These are phyloP conservation scores for Drosophila obscura DNA, from an alignment of 1,140 invertebrate species.

Conservation along the genomic window DNA sequence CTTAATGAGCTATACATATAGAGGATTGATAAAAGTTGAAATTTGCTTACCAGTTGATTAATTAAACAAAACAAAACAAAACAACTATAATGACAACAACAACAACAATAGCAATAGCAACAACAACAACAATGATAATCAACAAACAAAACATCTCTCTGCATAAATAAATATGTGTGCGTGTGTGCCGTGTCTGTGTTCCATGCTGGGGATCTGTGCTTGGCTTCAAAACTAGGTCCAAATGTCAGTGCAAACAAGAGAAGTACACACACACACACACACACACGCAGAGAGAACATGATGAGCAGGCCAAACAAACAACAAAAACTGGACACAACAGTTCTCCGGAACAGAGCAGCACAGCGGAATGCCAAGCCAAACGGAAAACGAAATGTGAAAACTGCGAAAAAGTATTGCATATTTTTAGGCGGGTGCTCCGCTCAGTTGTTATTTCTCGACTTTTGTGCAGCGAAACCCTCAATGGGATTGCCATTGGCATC, in stretches of 20 bases:
- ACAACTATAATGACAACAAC: constrained; percentile 67
- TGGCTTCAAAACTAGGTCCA: too few relatives aligned
- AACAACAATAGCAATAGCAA: constrained; percentile 47
- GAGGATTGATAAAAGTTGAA: constrained; percentile 56
- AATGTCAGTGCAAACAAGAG: constrained; percentile 19
- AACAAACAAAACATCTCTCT: constrained; percentile 32
- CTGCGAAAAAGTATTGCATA: constrained; percentile 21
- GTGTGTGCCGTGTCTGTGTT: too few relatives aligned
- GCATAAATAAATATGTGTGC: too few relatives aligned
- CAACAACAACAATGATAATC: constrained; percentile 48
- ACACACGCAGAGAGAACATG: constrained; percentile 3
- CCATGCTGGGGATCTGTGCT: neutral
- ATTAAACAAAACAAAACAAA: constrained; percentile 78
- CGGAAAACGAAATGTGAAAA: constrained; percentile 23
- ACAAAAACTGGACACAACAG: constrained; percentile 27
- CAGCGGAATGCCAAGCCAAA: constrained; percentile 19
- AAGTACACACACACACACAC: neutral
- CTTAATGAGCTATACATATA: constrained; percentile 61
- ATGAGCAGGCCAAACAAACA: constrained; percentile 1
- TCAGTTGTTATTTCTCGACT: constrained; percentile 39
- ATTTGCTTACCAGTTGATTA: constrained; percentile 82
- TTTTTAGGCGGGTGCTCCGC: constrained; percentile 8
- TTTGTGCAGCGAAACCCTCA: constrained; percentile 6
- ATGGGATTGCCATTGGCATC: constrained; percentile 46
- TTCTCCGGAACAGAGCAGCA: constrained; percentile 13